These are phyloP conservation scores for Coregonus ussuriensis DNA, from an alignment of 2,797 vertebrate species.

Conservation along the genomic window DNA sequence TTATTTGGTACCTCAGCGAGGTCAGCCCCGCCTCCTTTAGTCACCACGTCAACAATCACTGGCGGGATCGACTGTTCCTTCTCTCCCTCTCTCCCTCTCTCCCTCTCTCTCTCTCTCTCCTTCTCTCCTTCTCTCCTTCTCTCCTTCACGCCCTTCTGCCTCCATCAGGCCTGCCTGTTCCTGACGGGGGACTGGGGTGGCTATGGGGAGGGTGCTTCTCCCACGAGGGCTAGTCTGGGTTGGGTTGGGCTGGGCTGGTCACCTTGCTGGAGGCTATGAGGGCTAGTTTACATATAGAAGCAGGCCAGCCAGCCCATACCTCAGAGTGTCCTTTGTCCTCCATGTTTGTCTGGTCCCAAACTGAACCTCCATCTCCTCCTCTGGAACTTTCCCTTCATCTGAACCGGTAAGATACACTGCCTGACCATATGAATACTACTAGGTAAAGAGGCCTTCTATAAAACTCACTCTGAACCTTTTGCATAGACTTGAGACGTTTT, in stretches of 20 bases:
- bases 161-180: slow-evolving; percentile 73
- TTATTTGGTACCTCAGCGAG: not conserved
- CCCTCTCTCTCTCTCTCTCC: slow-evolving; percentile 82
- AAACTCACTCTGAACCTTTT: not conserved
- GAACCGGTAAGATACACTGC: slow-evolving; percentile 56
- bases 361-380: slow-evolving; percentile 48
- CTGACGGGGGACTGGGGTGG: slow-evolving; percentile 47
- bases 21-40: slow-evolving; percentile 28
- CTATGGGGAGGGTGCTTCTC: slow-evolving; percentile 29
- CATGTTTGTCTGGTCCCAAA: slow-evolving; percentile 59
- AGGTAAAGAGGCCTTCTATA: not conserved
- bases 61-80: slow-evolving; percentile 56
- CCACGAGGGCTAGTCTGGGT: slow-evolving; percentile 10
- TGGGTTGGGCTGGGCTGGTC: slow-evolving; percentile 50
- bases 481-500: not conserved
- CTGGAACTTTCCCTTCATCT: slow-evolving; percentile 51
- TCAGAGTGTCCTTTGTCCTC: slow-evolving; percentile 63
- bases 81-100: slow-evolving; percentile 71
- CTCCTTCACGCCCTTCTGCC: slow-evolving; percentile 89
- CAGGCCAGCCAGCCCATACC: slow-evolving; percentile 15
- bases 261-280: slow-evolving; percentile 83
- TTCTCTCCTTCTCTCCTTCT: slow-evolving; percentile 56
- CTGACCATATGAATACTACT: slow-evolving; percentile 5
- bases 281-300: slow-evolving; percentile 61
- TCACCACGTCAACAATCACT: slow-evolving; percentile 40